phyloP scores from a whole-genome alignment of 1,140 invertebrate species.

The Trichonephila clavipes region DNA sequence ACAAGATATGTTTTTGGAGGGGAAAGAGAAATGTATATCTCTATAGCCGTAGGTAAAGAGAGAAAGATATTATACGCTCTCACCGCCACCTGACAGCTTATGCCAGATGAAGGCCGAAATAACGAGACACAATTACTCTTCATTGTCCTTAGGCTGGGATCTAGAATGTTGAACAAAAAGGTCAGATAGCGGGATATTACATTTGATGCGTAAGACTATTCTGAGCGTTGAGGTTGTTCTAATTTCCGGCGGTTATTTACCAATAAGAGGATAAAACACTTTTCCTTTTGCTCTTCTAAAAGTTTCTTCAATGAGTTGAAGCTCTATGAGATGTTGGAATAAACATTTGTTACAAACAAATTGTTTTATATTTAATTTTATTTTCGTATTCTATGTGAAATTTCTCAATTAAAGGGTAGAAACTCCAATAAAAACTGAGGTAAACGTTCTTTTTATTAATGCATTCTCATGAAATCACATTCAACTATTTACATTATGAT shows the following conservation, averaged over 20 bases:
- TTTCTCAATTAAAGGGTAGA: no score
- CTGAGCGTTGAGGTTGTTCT: constrained; percentile 22
- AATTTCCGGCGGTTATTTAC: constrained; percentile 45
- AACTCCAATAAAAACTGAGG: no score
- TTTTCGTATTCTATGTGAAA: no score
- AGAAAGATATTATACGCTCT: neutral
- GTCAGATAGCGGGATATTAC: constrained; percentile 1
- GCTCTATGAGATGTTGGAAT: neutral
- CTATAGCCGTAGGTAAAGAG: neutral
- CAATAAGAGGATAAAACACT: constrained; percentile 37
- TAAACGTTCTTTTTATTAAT: no score
- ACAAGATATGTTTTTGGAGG: no score
- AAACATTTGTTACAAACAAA: neutral
- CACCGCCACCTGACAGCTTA: neutral
- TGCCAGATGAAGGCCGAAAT: neutral
- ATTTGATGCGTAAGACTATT: constrained; percentile 14
- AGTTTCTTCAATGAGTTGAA: neutral
- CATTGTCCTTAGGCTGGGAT: constrained; percentile 17
- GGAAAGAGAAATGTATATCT: neutral
- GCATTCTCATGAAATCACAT: no score
- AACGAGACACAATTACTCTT: constrained; percentile 32
- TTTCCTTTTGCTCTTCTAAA: neutral
- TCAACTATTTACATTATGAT: no score
- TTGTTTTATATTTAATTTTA: no score
- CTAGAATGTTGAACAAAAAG: neutral